phyloP scores from a whole-genome alignment of 2,113 vertebrate species.

The Acrocephalus kingi region DNA sequence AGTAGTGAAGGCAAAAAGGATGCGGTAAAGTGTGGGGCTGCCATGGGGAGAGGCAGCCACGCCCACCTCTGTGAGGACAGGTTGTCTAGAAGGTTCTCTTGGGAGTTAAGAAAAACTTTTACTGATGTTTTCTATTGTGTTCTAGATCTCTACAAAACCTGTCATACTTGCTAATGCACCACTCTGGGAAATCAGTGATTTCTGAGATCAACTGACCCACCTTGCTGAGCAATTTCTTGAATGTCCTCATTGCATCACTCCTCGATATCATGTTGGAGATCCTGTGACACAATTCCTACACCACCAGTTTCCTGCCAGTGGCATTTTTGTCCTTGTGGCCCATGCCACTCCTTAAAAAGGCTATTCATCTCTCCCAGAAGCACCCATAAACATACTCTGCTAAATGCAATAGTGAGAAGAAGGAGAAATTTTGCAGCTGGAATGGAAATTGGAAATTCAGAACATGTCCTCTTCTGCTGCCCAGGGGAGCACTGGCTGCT shows the following conservation, averaged over 20 bases:
- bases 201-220: neutral
- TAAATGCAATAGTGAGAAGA: neutral
- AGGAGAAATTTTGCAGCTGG: neutral
- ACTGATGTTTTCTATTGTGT: neutral
- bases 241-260: neutral
- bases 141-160: neutral
- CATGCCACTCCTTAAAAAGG: neutral
- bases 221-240: neutral
- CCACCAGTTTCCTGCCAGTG: neutral
- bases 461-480: neutral
- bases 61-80: neutral
- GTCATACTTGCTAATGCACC: neutral
- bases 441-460: neutral
- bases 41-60: neutral
- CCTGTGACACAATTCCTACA: neutral
- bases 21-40: neutral
- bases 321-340: neutral
- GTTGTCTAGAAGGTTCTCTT: neutral
- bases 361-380: neutral
- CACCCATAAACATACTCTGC: neutral
- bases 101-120: neutral
- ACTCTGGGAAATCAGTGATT: neutral
- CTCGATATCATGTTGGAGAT: rapidly evolving
- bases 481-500: neutral
- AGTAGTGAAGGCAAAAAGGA: neutral